Base-by-base conservation (phyloP, 2,113 vertebrate species). In the Mungos mungo region DNA sequence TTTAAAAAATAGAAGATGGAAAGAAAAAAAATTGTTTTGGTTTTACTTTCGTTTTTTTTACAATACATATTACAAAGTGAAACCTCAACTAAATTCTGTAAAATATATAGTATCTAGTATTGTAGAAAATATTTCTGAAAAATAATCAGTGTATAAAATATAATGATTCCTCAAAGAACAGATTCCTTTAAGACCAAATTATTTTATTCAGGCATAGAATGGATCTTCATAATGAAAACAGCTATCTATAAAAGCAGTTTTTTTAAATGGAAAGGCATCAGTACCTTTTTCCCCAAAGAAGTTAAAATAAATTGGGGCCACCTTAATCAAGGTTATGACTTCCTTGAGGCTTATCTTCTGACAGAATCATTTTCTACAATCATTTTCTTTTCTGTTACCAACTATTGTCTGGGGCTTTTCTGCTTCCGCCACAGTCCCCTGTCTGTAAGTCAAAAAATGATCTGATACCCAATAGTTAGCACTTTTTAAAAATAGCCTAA, bases 341-440 rank as follows among this genome's bases (percentile, higher is more conserved):
- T 95, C 31, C 85, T 79, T 93, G 41, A 92, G 69, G 76, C 35
- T 84, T 86, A 45, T 84, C 50, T 84, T 84, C 65, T 77, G 65
- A 90, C 3, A 90, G 50, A 93, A 93, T 85, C 33, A 84, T 81
- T 96, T 85, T 93, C 69, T 93, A 65, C 50, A 83, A 94, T 83
- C 29, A 63, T 94, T 94, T 94, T 71, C 33, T 23, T 94, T 81
- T 69, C 52, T 82, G 16, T 88, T 72, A 82, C 18, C 18, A 72
- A 77, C 8, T 77, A 35, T 38, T 77, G 18, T 88, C 76, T 93
- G 50, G 18, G 45, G 38, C 2, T 72, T 95, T 88, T 65, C 57
- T 88, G 35, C 1, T 74, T 82, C n/a, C 6, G 9, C 82, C 12
- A 25, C 16, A 33, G 63, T 57, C 14, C 16, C 2, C 19, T 19